A percentile compares a stretch with the other conserved stretches of the same genome.
Evolutionary conservation across 2,888 invertebrate species (phyloP).

Genomic region (Mythimna albipuncta): DNA sequence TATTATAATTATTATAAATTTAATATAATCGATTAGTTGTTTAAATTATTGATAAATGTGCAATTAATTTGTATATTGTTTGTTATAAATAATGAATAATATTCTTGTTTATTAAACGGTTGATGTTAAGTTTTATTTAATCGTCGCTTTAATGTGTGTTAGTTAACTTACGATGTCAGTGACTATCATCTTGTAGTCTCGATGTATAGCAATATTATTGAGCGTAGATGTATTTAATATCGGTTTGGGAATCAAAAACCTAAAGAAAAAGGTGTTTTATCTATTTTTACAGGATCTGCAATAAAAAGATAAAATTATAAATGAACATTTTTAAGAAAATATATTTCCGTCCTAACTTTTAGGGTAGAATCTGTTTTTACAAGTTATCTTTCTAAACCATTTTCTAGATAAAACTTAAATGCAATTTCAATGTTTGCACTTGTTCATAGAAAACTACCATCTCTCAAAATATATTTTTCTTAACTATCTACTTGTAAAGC

Average conservation of each 20-base stretch:
- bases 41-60: constrained; percentile 60
- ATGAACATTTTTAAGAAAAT: constrained; percentile 18
- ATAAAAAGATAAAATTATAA: neutral
- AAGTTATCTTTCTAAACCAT: constrained; percentile 19
- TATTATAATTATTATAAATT: constrained; percentile 54
- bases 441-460: constrained; percentile 12
- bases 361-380: constrained; percentile 35
- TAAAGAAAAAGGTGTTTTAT: constrained; percentile 2
- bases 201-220: constrained; percentile 85
- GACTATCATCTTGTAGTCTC: constrained; percentile 77
- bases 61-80: constrained; percentile 47
- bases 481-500: neutral
- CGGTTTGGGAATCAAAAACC: constrained; percentile 77
- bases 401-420: constrained; percentile 27
- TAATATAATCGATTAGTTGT: constrained; percentile 58
- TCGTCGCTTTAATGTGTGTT: constrained; percentile 73
- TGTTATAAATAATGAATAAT: constrained; percentile 31
- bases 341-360: constrained; percentile 61
- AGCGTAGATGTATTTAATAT: constrained; percentile 81
- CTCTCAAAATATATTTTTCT: constrained; percentile 23
- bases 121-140: constrained; percentile 52
- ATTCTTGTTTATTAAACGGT: constrained; percentile 48
- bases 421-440: constrained; percentile 14
- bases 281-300: constrained; percentile 5
- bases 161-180: constrained; percentile 65